A percentile compares a stretch with the other conserved stretches of the same genome.
Conservation (phyloP, 2,797 vertebrate species). For the Okamejei kenojei region DNA sequence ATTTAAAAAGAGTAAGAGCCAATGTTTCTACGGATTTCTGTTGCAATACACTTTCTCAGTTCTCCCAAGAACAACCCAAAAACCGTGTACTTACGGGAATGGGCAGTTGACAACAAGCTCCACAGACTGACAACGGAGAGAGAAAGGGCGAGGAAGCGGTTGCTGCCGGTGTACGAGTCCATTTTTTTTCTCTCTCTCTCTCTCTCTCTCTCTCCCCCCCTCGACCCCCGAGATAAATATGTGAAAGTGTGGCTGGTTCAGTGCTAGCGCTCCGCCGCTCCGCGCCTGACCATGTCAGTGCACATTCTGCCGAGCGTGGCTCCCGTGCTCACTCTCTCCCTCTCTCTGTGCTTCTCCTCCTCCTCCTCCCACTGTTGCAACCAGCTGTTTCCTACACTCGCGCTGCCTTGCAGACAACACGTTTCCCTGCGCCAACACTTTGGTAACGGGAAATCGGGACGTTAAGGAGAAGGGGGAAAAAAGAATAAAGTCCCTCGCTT, state of each 20-base stretch:
- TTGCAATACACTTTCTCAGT: neutral
- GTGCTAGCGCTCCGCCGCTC: neutral
- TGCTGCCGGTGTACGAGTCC: neutral
- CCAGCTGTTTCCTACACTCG: slow-evolving; percentile 1
- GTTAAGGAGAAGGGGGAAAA: neutral
- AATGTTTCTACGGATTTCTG: neutral
- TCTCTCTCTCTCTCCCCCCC: no score
- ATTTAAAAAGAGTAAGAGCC: neutral
- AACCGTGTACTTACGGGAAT: slow-evolving; percentile 13
- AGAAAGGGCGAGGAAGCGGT: neutral
- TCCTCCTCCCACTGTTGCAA: neutral
- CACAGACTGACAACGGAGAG: neutral
- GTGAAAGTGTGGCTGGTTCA: neutral
- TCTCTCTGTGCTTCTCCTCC: neutral
- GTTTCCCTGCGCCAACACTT: slow-evolving; percentile 11
- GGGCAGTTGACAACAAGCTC: neutral
- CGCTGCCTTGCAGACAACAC: slow-evolving; percentile 9
- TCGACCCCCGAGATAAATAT: neutral
- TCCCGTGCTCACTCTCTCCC: neutral
- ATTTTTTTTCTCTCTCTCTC: neutral
- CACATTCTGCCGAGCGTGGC: neutral
- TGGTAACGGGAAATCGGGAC: neutral
- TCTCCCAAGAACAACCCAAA: neutral
- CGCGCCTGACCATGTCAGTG: neutral
- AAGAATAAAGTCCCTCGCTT: neutral